phyloP scores from a whole-genome alignment of 2,113 vertebrate genomes.

The Cochlearius cochlearius region DNA sequence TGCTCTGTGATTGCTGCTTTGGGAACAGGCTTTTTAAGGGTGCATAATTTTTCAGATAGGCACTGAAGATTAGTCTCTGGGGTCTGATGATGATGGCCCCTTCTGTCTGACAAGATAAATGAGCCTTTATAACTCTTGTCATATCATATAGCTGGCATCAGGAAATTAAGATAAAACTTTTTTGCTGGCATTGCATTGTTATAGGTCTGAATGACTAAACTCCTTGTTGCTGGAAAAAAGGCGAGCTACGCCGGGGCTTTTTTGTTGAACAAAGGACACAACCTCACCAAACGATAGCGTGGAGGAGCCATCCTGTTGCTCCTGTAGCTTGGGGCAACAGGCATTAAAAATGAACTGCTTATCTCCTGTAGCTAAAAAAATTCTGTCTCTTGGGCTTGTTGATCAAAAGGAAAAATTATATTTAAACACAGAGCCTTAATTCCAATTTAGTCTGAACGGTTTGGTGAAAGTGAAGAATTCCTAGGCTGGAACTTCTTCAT shows the following conservation, averaged over 20 bases:
- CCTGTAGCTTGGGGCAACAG: not conserved
- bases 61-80: not conserved
- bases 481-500: not conserved
- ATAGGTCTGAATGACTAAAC: not conserved
- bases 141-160: not conserved
- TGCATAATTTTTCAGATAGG: slow-evolving; percentile 32
- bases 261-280: not conserved
- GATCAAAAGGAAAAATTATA: not conserved
- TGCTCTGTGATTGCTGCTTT: not conserved
- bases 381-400: not conserved
- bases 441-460: not conserved
- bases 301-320: not conserved
- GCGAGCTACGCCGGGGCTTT: not conserved
- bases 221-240: not conserved
- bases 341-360: not conserved
- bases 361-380: not conserved
- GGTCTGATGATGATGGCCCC: not conserved
- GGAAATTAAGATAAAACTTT: slow-evolving; percentile 57
- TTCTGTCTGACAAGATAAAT: slow-evolving; percentile 36
- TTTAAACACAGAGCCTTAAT: not conserved
- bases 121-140: slow-evolving; percentile 48
- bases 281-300: not conserved
- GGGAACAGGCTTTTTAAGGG: slow-evolving; percentile 19
- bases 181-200: slow-evolving; percentile 39
- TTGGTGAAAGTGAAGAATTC: not conserved